Conservation (phyloP, 1,140 invertebrate species). For the Cherax quadricarinatus region DNA sequence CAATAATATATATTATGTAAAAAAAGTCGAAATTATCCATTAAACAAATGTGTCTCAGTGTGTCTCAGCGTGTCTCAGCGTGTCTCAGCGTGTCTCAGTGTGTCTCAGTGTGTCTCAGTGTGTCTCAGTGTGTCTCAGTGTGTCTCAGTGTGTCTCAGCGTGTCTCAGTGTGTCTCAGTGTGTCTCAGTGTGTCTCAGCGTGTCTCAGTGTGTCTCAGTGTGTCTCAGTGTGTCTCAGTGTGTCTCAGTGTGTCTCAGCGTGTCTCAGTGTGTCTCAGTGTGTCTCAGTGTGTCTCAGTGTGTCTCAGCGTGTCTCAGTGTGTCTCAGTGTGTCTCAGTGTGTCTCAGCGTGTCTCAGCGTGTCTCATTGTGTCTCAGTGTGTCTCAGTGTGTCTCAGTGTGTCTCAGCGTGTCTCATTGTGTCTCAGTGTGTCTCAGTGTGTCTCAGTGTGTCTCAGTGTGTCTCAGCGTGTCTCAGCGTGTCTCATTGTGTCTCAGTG, state of each 20-base stretch:
- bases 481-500: neutral
- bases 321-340: neutral
- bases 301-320: neutral
- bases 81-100: neutral
- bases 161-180: neutral
- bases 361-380: neutral
- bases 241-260: neutral
- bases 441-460: neutral
- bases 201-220: neutral
- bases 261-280: neutral
- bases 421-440: neutral
- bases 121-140: neutral
- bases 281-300: neutral
- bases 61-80: neutral
- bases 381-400: neutral
- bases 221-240: neutral
- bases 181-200: neutral
- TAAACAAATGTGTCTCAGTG: neutral
- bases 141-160: neutral
- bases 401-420: neutral
- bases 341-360: neutral
- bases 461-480: neutral
- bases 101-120: neutral
- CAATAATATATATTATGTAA: too few relatives aligned
- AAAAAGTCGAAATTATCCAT: too few relatives aligned